These are phyloP conservation scores for Adrianichthys oophorus DNA, from an alignment of 2,797 vertebrate species.

Conservation along the genomic window DNA sequence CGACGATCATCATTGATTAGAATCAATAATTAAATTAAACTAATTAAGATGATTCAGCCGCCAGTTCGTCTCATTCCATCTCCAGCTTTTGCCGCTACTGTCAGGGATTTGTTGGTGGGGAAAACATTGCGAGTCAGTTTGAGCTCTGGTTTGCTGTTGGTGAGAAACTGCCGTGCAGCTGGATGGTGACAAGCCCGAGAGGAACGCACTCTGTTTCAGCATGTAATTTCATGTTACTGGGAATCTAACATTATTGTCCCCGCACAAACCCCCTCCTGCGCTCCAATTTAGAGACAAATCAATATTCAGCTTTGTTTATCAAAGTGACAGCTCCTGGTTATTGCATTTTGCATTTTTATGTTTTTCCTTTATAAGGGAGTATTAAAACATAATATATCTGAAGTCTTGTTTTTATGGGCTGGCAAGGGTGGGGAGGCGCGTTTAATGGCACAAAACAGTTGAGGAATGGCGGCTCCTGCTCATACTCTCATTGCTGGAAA, in stretches of 20 bases:
- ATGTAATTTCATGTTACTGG: slow-evolving; percentile 83
- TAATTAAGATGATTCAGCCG: slow-evolving; percentile 7
- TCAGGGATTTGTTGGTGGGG: slow-evolving; percentile 23
- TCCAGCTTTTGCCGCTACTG: slow-evolving; percentile 10
- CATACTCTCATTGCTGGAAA: slow-evolving; percentile 73
- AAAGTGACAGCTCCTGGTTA: slow-evolving; percentile 82
- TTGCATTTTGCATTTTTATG: slow-evolving; percentile 86
- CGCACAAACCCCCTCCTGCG: slow-evolving; percentile 54
- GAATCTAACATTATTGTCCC: slow-evolving; percentile 82
- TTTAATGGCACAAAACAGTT: slow-evolving; percentile 81
- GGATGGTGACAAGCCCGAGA: slow-evolving; percentile 77
- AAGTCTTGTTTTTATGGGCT: slow-evolving; percentile 78
- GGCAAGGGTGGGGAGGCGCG: slow-evolving; percentile 74
- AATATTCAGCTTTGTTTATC: slow-evolving; percentile 87
- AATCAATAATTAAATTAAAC: slow-evolving; percentile 21
- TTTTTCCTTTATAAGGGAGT: slow-evolving; percentile 81
- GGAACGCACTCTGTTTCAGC: slow-evolving; percentile 76
- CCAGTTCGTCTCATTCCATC: slow-evolving; percentile 5
- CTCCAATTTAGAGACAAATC: slow-evolving; percentile 83
- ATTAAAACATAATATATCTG: slow-evolving; percentile 85
- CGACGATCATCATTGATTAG: slow-evolving; percentile 10
- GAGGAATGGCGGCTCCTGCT: slow-evolving; percentile 75
- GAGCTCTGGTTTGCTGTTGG: slow-evolving; percentile 55
- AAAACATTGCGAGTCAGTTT: slow-evolving; percentile 5
- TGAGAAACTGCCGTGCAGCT: slow-evolving; percentile 69